phyloP scores from a whole-genome alignment of 2,888 invertebrate species.

The Drosophila testacea region DNA sequence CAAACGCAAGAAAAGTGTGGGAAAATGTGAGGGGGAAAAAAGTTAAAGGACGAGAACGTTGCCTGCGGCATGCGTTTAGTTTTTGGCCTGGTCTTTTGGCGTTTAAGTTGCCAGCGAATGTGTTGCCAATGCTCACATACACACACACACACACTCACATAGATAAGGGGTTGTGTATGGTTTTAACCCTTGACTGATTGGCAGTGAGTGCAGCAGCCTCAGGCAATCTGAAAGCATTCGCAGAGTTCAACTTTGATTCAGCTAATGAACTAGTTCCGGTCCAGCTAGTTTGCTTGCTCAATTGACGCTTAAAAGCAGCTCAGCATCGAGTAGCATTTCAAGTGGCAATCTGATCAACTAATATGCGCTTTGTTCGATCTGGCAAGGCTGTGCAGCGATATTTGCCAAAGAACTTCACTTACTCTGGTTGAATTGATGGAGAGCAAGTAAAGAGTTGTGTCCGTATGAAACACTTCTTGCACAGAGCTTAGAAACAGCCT shows the following conservation, averaged over 20 bases:
- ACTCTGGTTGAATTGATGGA: neutral
- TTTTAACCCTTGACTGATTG: constrained; percentile 50
- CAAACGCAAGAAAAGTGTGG: neutral
- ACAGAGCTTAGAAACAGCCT: neutral
- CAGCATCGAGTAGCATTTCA: neutral
- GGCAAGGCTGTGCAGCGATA: neutral
- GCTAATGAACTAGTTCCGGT: constrained; percentile 38
- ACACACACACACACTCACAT: constrained; percentile 7
- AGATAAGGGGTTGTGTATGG: constrained; percentile 23
- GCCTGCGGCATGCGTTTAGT: constrained; percentile 56
- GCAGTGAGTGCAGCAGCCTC: constrained; percentile 20
- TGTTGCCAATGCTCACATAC: constrained; percentile 27
- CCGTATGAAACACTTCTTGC: too few relatives aligned
- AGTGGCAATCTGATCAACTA: neutral
- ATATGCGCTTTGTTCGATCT: constrained; percentile 1
- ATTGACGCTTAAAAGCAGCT: constrained; percentile 14
- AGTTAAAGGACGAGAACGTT: constrained; percentile 14
- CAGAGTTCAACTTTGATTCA: constrained; percentile 13
- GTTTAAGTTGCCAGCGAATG: constrained; percentile 27
- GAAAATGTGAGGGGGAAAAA: neutral
- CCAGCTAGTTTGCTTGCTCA: constrained; percentile 8
- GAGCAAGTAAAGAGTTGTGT: neutral
- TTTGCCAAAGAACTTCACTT: neutral
- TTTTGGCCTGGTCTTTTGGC: constrained; percentile 42
- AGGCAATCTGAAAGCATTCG: constrained; percentile 15